Base-by-base conservation (phyloP, 92 coral and sea anemone genomes). In the Parazoanthus swiftii region DNA sequence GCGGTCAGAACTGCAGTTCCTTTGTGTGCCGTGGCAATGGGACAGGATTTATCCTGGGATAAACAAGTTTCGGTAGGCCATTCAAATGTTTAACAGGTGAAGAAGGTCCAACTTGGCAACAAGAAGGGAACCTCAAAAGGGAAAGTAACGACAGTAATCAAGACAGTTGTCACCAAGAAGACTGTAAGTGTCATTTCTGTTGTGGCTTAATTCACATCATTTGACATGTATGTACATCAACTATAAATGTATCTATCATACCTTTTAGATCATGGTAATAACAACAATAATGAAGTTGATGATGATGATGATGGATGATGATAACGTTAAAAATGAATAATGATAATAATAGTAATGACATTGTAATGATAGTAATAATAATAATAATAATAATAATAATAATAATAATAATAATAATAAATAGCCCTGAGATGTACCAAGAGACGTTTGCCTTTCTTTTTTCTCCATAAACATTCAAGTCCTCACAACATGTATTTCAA, bases 51-150 rank as follows among this genome's bases (percentile, higher is more conserved):
- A 86, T 68, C 90, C 15, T 97, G 99, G 99, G 97, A 97, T 88
- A 97, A 97, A 89, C 94, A 94, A 78, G 93, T 93, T 56, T 98
- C 94, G 81, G 99, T 97, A 88, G 80, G 99, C n/a, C n/a, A n/a
- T n/a, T n/a, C n/a, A n/a, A 29, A 29, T 90, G 5, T 21, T 86
- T 66, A 33, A n/a, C 65, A 95, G 99, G 99, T 94, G 89, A 91
- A 94, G 80, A 97, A 97, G 88, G 92, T 92, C 26, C 92, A 92
- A 77, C 88, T 93, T 23, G 97, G 92, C 50, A 91, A 92, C 85
- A 93, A 94, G 68, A 96, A 96, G 88, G 91, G 89, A 71, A 89
- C 91, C 11, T 98, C 97, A 3, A 95, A 91, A 85, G 92, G 92
- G 85, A 98, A 98, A 74, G 94, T 94, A 59, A 91, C 97, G 50